Base-by-base conservation (phyloP, 1,140 invertebrate species). In the Brachionus rubens region DNA sequence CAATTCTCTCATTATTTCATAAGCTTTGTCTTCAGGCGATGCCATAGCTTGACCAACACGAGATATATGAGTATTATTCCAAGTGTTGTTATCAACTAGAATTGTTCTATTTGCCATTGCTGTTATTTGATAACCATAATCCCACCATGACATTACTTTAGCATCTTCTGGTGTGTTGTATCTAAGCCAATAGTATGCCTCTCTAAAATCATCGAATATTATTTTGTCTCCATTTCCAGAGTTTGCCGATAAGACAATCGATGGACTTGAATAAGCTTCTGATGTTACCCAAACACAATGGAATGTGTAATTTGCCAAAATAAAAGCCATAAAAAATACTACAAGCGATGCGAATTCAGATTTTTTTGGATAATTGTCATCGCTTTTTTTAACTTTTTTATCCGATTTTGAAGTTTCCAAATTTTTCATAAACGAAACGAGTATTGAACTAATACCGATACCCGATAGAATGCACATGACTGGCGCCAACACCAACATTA, bases 251-350 rank as follows among this genome's bases (percentile, higher is more conserved):
- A 98, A 87, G 28, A 98, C 95, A 82, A 98, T 98, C 79, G 92
- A 95, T 0, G 96, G 96, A 78, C 92, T 95, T 78, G 93, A 96
- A 87, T 98, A 98, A 2, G 95, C 95, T 86, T 97, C 94, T 5
- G 92, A 94, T n/a, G 95, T 98, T 1, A 98, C 95, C 95, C 95
- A 98, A n/a, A 93, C 96, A 85, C 94, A 98, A 83, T 98, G 96
- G 81, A 94, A 89, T 52, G 93, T 94, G 83, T 98, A 98, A 16
- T 91, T 92, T 24, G 94, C 88, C 33, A 98, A 88, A 81, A 98
- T 88, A 30, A 91, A 86, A 33, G 90, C 91, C 83, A 97, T 90
- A 76, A 96, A 87, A 14, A 87, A 86, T 21, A 97, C 89, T 85
- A 97, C 96, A 48, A 90, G 85, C 36, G 89, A 89, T 5, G 94